Base-by-base conservation (phyloP, 2,113 vertebrate species). In the Aleadryas rufinucha region DNA sequence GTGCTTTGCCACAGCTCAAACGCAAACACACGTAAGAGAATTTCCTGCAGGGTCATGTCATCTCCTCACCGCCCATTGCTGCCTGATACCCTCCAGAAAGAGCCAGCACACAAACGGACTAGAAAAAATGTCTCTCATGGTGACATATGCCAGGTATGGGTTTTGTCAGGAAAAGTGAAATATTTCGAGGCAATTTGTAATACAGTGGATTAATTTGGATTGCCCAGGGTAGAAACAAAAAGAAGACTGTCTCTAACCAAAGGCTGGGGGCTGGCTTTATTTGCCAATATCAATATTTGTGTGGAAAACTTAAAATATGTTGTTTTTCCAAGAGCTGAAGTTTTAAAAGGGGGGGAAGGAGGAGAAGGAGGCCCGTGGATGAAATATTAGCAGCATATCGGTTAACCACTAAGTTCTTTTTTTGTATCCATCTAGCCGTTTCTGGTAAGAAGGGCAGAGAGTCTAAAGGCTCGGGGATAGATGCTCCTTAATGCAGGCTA, bases 281-380 rank as follows among this genome's bases (percentile, higher is more conserved):
- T 97, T 95, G 97, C 97, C 98, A 98, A 97, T 96, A 95, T 90
- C 96, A 98, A 97, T 98, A 98, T 98, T 98, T 98, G 89, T 49
- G 95, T 98, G 97, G 96, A 98, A 97, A 97, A 88, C 94, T 97
- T 97, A 97, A 98, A 98, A 98, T 97, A 96, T 71, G 97, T 89
- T 97, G 94, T 96, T 98, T 98, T 98, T 83, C 96, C 97, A 97
- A 89, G 95, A 95, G 82, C 41, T 96, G 84, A 74, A 96, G 78
- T 93, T 97, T 96, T 86, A 74, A 97, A 84, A 13, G 44, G 28
- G 42, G 19, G 64, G 20, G 11, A 7, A 66, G 82, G 41, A 83
- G 66, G 45, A 75, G 68, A 63, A 80, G 90, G 69, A 93, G 86
- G 79, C 90, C 74, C 24, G 23, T 78, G 81, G 84, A 93, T 96